Evolutionary conservation across 2,113 vertebrate species (phyloP), one percentile per base, ranked within the genome.

Genomic region (Manacus vitellinus): DNA sequence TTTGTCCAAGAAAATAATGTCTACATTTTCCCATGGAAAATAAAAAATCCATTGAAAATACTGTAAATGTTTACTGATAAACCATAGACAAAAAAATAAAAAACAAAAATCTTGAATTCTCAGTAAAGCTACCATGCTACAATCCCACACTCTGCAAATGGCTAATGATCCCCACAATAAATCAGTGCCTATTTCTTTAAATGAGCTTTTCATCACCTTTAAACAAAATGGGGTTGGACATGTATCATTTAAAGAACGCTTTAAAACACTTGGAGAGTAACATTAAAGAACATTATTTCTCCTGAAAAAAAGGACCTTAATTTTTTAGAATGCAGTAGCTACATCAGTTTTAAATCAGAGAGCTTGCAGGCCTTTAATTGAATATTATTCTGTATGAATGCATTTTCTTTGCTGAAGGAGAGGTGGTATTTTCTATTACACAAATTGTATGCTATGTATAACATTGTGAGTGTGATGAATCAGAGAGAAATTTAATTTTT

Each of bases 331-430:
- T 65, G 54, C 54, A 46, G n/a, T 19, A 76, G 33, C 37, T 85
- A 66, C 58, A 72, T 70, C 71, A 88, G 31, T 54, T 89, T 79
- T 89, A 82, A 93, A 85, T 61, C 54, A 82, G 80, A 66, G 37
- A 62, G 46, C 37, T 94, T 82, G 46, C 41, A 88, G 66, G 37
- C n/a, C 58, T 80, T 84, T 94, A 96, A 91, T 54, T 96, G 91
- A 89, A 88, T 83, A 66, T 33, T 27, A 94, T 76, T 88, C 51
- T 70, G 2, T 79, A 54, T 56, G 41, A 93, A 80, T 46, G 43
- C 20, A 61, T 68, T 89, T 94, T n/a, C 58, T 78, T 78, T 91
- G 49, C 55, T 84, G 68, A 91, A 80, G 39, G 30, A 93, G 61
- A 88, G 31, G 27, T 68, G 66, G 14, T 82, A 54, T 88, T 94